A percentile compares a stretch with the other conserved stretches of the same genome.
These are phyloP conservation scores for Gryllus bimaculatus DNA, from an alignment of 1,140 invertebrate genomes.

Conservation along the genomic window DNA sequence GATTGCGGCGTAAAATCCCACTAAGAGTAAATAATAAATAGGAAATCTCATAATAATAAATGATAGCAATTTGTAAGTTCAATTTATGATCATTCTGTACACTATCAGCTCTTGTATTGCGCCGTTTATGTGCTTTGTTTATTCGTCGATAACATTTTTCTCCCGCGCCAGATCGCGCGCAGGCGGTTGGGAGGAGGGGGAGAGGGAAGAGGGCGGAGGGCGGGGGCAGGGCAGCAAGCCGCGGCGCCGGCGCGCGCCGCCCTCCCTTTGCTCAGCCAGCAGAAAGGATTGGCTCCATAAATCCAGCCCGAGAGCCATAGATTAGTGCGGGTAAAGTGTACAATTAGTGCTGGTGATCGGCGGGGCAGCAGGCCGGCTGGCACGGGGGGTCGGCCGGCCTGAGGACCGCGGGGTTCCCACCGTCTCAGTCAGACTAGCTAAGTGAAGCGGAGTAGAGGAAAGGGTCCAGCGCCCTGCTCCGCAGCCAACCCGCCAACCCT, in stretches of 20 bases:
- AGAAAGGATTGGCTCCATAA: conserved; percentile 1
- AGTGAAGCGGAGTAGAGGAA: neutral
- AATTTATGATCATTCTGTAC: neutral
- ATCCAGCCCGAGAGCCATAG: neutral
- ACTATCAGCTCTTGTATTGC: neutral
- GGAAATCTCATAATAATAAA: no score
- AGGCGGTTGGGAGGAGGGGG: no score
- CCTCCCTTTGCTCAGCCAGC: neutral
- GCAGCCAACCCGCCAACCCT: no score
- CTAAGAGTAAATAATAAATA: no score
- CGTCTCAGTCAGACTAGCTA: neutral
- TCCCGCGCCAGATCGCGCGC: neutral
- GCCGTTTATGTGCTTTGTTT: neutral
- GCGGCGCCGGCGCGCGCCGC: no score
- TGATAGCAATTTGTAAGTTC: neutral
- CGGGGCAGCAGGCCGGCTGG: no score
- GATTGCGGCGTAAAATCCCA: no score
- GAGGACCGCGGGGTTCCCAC: neutral
- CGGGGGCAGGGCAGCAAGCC: no score
- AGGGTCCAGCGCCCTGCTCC: no score
- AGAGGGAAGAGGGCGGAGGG: no score
- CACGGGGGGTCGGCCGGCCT: neutral
- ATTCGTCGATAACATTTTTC: conserved; percentile 1
- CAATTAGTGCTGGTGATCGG: conserved; percentile 3
- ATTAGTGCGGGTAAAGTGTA: neutral